A percentile compares a stretch with the other conserved stretches of the same genome.
phyloP scores from a whole-genome alignment of 2,888 invertebrate genomes.

The Hirtodrosophila alboralis region DNA sequence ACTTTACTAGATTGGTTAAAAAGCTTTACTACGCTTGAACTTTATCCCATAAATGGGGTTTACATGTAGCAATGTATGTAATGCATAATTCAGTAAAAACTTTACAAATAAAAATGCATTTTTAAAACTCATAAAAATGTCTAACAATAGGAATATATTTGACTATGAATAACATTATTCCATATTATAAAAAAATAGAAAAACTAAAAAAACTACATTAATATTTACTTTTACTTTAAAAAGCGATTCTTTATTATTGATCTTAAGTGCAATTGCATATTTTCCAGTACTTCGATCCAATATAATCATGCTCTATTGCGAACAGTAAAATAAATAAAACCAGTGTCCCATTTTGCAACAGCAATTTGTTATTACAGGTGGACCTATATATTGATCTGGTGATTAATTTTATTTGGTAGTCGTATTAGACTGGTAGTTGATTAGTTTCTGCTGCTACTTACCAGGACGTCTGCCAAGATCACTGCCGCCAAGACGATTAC shows the following conservation, averaged over 20 bases:
- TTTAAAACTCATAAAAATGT: no score
- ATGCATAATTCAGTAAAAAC: no score
- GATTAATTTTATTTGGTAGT: conserved; percentile 23
- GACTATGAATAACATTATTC: no score
- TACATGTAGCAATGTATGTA: neutral
- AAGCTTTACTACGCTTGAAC: conserved; percentile 3
- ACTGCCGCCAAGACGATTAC: conserved; percentile 85
- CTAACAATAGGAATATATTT: no score
- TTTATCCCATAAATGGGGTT: neutral
- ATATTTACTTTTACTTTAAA: neutral
- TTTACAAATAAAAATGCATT: no score
- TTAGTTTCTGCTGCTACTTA: conserved; percentile 81
- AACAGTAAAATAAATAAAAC: conserved; percentile 25
- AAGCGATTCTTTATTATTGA: conserved; percentile 12
- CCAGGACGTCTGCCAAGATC: conserved; percentile 83
- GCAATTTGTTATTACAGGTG: conserved; percentile 1
- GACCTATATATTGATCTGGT: conserved; percentile 11
- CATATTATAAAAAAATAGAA: no score
- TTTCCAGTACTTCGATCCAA: neutral
- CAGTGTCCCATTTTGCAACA: conserved; percentile 13
- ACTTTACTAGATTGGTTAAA: neutral
- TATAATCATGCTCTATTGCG: neutral
- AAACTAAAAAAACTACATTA: no score
- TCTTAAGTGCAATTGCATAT: neutral
- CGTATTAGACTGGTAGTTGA: conserved; percentile 61